Percentiles rank a stretch among this genome's conserved stretches.
phyloP scores from a whole-genome alignment of 2,888 invertebrate genomes.

The Lacanobia oleracea region DNA sequence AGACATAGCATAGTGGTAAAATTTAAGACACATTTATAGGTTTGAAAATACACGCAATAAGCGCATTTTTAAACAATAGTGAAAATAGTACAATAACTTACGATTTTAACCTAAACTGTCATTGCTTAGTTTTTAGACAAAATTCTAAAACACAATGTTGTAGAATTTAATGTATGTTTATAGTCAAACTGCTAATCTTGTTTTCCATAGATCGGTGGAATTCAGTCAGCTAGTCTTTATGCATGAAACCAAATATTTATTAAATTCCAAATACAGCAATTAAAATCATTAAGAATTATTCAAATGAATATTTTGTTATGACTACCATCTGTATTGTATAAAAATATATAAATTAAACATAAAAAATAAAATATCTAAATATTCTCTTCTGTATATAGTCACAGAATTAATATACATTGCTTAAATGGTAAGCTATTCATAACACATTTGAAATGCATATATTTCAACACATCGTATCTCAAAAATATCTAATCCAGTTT shows the following conservation, averaged over 20 bases:
- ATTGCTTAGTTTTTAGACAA: not conserved
- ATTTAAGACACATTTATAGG: too few relatives aligned
- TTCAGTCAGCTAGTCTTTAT: not conserved
- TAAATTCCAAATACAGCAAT: conserved; percentile 25
- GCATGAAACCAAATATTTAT: conserved; percentile 13
- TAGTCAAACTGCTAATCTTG: not conserved
- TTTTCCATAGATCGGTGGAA: not conserved
- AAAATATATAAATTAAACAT: conserved; percentile 36
- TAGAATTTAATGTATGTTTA: not conserved
- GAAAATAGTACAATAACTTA: not conserved
- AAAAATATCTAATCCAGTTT: conserved; percentile 48
- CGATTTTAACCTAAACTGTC: not conserved
- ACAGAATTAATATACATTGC: conserved; percentile 41
- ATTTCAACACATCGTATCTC: conserved; percentile 64
- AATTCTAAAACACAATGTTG: not conserved
- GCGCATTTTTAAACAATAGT: not conserved
- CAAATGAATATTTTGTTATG: conserved; percentile 44
- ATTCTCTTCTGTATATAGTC: conserved; percentile 16
- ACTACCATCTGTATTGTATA: conserved; percentile 28
- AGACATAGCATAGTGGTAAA: too few relatives aligned
- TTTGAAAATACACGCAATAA: too few relatives aligned
- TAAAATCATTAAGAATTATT: conserved; percentile 27
- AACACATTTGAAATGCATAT: conserved; percentile 57
- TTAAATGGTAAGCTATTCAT: conserved; percentile 44
- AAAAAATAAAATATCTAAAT: conserved; percentile 24